Evolutionary conservation across 2,797 vertebrate species (phyloP), one percentile per base, ranked within the genome.

Genomic region (Distichodus sexfasciatus): DNA sequence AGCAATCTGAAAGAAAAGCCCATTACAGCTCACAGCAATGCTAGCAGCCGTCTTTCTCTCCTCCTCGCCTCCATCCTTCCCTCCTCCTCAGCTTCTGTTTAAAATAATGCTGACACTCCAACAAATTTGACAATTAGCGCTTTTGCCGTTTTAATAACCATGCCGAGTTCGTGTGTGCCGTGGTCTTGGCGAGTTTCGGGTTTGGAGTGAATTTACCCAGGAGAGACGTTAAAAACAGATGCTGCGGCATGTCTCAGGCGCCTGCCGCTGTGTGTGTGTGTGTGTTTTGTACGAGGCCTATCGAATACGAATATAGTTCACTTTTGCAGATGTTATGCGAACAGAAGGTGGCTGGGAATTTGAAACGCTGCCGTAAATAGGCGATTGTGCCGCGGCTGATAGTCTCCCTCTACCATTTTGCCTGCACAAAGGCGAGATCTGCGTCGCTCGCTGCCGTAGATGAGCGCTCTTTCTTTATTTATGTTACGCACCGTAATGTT

Each of bases 81-180:
- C 69, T 76, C 82, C 28, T 40, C 14, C 35, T 64, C 29, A 78
- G 77, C 75, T 17, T 66, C 61, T 77, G 75, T 85, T 87, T 81
- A 84, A 79, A 88, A 87, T 84, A 82, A 66, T 14, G 85, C 88
- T 89, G 88, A 91, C 81, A 76, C 69, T 63, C 51, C 54, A 80
- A 83, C 81, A 85, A 80, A 86, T 80, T 17, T 74, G 74, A 86
- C 81, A 87, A 87, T 90, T 87, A 90, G 81, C 76, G 71, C 38
- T 85, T 77, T 79, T 82, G 75, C 79, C 76, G 74, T 79, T 86
- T 84, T 76, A 79, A 75, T 82, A 78, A 80, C 54, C 74, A 44
- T 54, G 50, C 66, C 66, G 58, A 77, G 59, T 79, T 83, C 77
- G 81, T 82, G 79, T 77, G 76, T 84, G 59, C 72, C 12, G 9